These are phyloP conservation scores for Hyles euphorbiae DNA, from an alignment of 1,140 invertebrate species.

Conservation along the genomic window DNA sequence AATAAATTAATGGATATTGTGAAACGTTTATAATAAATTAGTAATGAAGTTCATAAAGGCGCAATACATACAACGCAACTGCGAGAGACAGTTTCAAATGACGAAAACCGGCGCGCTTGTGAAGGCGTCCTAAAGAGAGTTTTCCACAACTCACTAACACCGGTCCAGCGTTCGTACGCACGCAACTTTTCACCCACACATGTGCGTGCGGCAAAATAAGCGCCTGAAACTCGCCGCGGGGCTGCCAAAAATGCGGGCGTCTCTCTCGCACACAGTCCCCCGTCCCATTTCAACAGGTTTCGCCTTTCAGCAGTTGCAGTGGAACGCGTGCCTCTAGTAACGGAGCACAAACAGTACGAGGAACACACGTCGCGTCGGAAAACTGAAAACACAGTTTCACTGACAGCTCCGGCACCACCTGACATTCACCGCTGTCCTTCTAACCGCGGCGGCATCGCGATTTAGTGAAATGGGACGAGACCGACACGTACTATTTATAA, in stretches of 20 bases:
- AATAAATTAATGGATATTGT: too few relatives aligned
- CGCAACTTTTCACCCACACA: constrained; percentile 69
- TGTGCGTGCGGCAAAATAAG: constrained; percentile 59
- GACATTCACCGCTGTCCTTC: constrained; percentile 52
- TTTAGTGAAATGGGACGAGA: constrained; percentile 31
- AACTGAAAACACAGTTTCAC: constrained; percentile 71
- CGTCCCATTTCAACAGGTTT: constrained; percentile 73
- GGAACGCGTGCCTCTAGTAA: constrained; percentile 68
- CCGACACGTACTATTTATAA: too few relatives aligned
- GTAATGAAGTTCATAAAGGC: background rate
- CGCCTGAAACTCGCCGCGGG: constrained; percentile 51
- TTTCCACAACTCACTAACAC: constrained; percentile 72
- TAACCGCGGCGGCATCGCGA: constrained; percentile 35
- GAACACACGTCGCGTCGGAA: constrained; percentile 64
- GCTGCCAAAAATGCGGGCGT: constrained; percentile 25
- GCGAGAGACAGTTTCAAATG: constrained; percentile 15
- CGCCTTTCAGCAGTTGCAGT: constrained; percentile 69
- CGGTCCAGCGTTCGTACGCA: constrained; percentile 53
- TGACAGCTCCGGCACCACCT: constrained; percentile 64
- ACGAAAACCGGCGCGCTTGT: constrained; percentile 54
- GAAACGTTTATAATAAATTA: background rate
- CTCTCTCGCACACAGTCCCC: constrained; percentile 51
- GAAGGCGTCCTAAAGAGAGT: constrained; percentile 68
- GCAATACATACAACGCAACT: too few relatives aligned
- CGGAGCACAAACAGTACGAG: constrained; percentile 65